Base-by-base conservation (phyloP, 2,797 vertebrate species). In the Pangasius sanitwongsei region DNA sequence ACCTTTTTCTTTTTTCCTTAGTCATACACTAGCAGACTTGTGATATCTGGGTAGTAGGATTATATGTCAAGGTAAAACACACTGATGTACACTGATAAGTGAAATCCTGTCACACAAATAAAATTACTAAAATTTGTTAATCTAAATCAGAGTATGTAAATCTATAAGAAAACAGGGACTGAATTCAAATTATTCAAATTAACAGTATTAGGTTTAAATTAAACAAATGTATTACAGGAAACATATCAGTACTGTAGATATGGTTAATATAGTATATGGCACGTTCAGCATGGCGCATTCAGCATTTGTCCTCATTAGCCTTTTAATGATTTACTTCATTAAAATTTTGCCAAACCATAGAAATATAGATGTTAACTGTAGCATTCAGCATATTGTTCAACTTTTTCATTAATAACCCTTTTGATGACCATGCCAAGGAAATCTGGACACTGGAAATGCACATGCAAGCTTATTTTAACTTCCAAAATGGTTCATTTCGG, bases 391-490 rank as follows among this genome's bases (percentile, higher is more conserved):
- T 88, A 74, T 28, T 5, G 55, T 65, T 70, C 44, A 59, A n/a
- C 37, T 1, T 78, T 80, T 77, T 37, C 2, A 37, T 37, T 18
- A 44, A n/a, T 18, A 7, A 13, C 74, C 34, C 34, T 48, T 59
- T 53, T 50, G 18, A 25, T 20, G 57, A 11, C 31, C 23, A n/a
- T 50, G 18, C 61, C 53, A 74, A 50, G 74, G 28, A 70, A 53
- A 63, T 53, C 1, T 55, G 67, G 63, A 37, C 23, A n/a, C 8
- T 57, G 31, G 9, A 77, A 28, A 28, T 53, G 25, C 28, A 75
- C 80, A 87, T 44, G 89, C 50, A 84, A 34, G 57, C 34, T 13
- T 65, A 74, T 83, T n/a, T 72, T 74, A 77, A 63, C 31, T 70
- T 78, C 44, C 23, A 67, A 55, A 67, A 72, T n/a, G 37, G 61